Evolutionary conservation across 2,888 invertebrate species (phyloP).

Genomic region (Cantharis rufa): DNA sequence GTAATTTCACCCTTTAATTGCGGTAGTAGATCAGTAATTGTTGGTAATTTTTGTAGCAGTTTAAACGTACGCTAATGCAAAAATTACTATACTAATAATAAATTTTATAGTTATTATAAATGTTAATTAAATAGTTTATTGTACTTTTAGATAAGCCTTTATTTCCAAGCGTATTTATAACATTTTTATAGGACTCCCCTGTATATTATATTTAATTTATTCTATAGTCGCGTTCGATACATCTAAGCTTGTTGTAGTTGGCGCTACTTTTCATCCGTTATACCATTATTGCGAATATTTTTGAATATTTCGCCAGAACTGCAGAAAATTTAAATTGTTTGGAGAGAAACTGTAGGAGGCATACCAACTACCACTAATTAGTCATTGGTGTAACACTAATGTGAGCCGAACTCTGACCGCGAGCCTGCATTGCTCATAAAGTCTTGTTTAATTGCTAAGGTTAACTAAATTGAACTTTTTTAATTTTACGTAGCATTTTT

Average conservation of each 20-base stretch:
- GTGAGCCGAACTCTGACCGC: constrained; percentile 39
- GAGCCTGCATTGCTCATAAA: constrained; percentile 35
- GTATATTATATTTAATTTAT: neutral
- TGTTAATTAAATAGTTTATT: constrained; percentile 23
- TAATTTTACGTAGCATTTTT: constrained; percentile 23
- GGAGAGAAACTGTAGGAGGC: constrained; percentile 28
- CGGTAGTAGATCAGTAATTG: constrained; percentile 11
- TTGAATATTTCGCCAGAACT: neutral
- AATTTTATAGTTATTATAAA: constrained; percentile 14
- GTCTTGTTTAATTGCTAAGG: constrained; percentile 36
- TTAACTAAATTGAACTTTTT: constrained; percentile 36
- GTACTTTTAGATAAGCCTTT: constrained; percentile 18
- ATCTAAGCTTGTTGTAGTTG: too few relatives aligned
- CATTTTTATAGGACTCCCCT: constrained; percentile 7
- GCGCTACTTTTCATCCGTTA: too few relatives aligned
- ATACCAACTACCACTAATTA: constrained; percentile 37
- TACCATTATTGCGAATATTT: neutral
- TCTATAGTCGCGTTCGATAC: too few relatives aligned
- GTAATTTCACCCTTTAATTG: constrained; percentile 27
- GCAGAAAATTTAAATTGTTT: constrained; percentile 12
- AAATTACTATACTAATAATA: constrained; percentile 11
- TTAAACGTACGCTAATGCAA: constrained; percentile 9
- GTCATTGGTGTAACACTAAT: constrained; percentile 38
- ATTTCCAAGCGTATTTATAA: constrained; percentile 3
- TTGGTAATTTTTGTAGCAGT: constrained; percentile 10